Evolutionary conservation across 2,113 vertebrate species (phyloP).

Genomic region (Ceyx margarethae): DNA sequence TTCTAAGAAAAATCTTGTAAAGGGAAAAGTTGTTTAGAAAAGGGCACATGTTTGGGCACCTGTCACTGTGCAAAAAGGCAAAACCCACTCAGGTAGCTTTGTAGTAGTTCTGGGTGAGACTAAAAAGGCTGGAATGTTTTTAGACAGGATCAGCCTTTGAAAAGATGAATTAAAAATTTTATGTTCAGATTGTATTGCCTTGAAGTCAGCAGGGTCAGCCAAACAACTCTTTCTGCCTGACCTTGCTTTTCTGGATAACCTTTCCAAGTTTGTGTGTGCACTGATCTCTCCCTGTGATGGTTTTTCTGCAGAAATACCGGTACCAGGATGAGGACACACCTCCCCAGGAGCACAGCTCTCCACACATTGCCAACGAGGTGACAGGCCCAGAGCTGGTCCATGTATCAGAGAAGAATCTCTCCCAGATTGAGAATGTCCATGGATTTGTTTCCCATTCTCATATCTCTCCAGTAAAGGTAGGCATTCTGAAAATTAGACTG

Average conservation of each 20-base stretch:
- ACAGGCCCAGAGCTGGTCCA: constrained; percentile 91
- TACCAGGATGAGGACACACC: constrained; percentile 91
- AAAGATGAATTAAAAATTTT: not conserved
- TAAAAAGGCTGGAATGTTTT: not conserved
- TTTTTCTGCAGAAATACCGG: constrained; percentile 85
- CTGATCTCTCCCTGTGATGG: not conserved
- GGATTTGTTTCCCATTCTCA: constrained; percentile 94
- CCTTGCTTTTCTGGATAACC: not conserved
- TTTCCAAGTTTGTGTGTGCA: not conserved
- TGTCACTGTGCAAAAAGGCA: not conserved
- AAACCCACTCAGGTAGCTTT: not conserved
- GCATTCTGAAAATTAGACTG: not conserved
- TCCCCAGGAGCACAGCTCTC: constrained; percentile 87
- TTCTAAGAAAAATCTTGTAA: not conserved
- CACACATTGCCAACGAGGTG: constrained; percentile 82
- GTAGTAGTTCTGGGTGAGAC: not conserved
- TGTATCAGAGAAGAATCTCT: constrained; percentile 92
- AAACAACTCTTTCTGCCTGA: not conserved
- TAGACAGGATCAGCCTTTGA: not conserved
- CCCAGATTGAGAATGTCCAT: constrained; percentile 93
- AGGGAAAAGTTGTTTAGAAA: not conserved
- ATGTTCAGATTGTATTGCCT: not conserved
- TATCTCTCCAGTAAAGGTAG: constrained; percentile 98
- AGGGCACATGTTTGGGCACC: not conserved
- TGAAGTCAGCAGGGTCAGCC: not conserved